Evolutionary conservation across 2,113 vertebrate species (phyloP).

Genomic region (Anser cygnoides): DNA sequence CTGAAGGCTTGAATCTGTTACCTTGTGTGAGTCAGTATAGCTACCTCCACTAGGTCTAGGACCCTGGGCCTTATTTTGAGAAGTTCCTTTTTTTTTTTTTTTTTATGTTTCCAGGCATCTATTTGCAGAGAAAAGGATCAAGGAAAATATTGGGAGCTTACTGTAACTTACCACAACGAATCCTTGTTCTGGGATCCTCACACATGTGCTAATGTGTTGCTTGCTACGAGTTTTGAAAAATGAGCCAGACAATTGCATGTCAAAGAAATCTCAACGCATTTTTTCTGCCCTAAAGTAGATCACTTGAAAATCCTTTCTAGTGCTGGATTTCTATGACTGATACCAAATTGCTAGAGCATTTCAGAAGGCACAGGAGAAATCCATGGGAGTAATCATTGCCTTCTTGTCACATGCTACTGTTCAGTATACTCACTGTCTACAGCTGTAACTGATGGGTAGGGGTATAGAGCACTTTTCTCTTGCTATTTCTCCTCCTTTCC

Average conservation of each 20-base stretch:
- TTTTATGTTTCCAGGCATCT: background rate
- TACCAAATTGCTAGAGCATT: background rate
- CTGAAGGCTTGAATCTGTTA: background rate
- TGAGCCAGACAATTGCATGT: background rate
- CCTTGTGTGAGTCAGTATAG: background rate
- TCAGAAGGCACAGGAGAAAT: background rate
- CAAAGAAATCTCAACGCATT: background rate
- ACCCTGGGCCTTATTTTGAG: background rate
- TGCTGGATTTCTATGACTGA: background rate
- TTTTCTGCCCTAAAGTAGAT: background rate
- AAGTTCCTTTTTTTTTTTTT: background rate
- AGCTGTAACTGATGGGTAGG: background rate
- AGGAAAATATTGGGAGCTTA: background rate
- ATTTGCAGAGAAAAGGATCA: background rate
- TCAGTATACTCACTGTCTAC: background rate
- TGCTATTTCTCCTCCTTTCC: background rate
- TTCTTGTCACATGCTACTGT: background rate
- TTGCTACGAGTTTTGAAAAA: background rate
- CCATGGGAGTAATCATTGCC: accelerated
- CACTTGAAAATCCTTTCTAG: background rate
- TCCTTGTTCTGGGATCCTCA: background rate
- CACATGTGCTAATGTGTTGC: background rate
- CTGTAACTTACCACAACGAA: background rate
- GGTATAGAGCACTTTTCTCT: background rate
- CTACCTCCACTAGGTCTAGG: background rate